These are phyloP conservation scores for Timandra comae DNA, from an alignment of 2,888 invertebrate species.

Conservation along the genomic window DNA sequence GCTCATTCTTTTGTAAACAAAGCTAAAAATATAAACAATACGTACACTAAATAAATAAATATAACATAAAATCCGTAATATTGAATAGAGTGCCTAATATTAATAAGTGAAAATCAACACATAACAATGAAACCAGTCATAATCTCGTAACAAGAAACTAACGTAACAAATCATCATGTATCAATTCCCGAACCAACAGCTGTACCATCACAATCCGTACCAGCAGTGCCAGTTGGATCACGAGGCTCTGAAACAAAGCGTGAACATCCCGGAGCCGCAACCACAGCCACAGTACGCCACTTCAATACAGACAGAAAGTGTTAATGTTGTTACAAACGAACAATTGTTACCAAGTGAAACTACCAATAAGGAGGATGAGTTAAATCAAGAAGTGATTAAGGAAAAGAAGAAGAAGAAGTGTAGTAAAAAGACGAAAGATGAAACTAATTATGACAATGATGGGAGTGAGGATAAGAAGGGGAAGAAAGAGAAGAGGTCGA, in stretches of 20 bases:
- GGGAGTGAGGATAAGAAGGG: slow-evolving; percentile 8
- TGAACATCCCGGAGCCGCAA: slow-evolving; percentile 12
- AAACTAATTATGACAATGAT: background rate
- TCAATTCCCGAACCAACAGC: slow-evolving; percentile 49
- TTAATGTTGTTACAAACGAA: too few species aligned
- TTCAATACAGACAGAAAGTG: too few species aligned
- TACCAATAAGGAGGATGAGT: slow-evolving; percentile 1
- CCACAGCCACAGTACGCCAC: slow-evolving; percentile 4
- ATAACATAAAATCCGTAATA: too few species aligned
- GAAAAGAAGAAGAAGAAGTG: slow-evolving; percentile 14
- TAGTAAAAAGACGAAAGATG: slow-evolving; percentile 6
- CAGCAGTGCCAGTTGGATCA: slow-evolving; percentile 22
- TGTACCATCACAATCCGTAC: slow-evolving; percentile 22
- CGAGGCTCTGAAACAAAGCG: slow-evolving; percentile 19
- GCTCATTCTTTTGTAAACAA: too few species aligned
- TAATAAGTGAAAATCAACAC: too few species aligned
- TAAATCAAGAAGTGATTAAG: background rate
- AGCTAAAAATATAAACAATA: too few species aligned
- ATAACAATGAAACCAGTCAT: too few species aligned
- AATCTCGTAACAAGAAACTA: too few species aligned
- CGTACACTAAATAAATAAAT: too few species aligned
- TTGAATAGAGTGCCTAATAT: too few species aligned
- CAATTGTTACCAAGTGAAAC: slow-evolving; percentile 5
- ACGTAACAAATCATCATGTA: slow-evolving; percentile 25
- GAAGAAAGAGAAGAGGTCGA: slow-evolving; percentile 14